Conservation (phyloP, 1,140 invertebrate species). For the Saccostrea cuccullata region DNA sequence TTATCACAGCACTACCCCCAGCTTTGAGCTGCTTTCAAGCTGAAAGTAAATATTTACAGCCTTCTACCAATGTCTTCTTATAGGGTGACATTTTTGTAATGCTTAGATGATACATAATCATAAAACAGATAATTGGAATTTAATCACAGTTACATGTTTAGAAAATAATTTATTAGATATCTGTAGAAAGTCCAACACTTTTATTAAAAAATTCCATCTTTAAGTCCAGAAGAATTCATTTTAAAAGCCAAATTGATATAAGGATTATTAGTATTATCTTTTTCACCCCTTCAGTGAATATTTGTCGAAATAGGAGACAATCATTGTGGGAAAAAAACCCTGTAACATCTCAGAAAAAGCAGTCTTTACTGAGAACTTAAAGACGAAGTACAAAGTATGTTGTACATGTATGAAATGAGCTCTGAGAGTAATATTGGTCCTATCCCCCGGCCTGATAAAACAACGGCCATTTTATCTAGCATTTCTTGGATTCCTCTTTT, state of each 20-base stretch:
- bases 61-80: background rate
- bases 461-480: background rate
- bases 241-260: background rate
- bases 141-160: background rate
- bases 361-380: background rate
- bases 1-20: constrained; percentile 31
- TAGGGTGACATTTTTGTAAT: constrained; percentile 25
- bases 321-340: background rate
- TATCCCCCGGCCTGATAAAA: background rate
- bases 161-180: background rate
- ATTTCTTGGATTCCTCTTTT: background rate
- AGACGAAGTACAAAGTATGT: background rate
- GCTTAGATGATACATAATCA: constrained; percentile 1
- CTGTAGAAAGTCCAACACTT: background rate
- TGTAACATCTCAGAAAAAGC: background rate
- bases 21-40: constrained; percentile 11
- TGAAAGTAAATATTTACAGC: constrained; percentile 11
- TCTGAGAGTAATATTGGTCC: background rate
- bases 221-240: background rate
- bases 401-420: background rate
- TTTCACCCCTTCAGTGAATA: background rate
- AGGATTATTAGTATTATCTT: background rate
- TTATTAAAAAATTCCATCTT: constrained; percentile 8
- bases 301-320: background rate
- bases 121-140: constrained; percentile 27